Conservation (phyloP, 2,888 invertebrate species). For the Deilephila elpenor region DNA sequence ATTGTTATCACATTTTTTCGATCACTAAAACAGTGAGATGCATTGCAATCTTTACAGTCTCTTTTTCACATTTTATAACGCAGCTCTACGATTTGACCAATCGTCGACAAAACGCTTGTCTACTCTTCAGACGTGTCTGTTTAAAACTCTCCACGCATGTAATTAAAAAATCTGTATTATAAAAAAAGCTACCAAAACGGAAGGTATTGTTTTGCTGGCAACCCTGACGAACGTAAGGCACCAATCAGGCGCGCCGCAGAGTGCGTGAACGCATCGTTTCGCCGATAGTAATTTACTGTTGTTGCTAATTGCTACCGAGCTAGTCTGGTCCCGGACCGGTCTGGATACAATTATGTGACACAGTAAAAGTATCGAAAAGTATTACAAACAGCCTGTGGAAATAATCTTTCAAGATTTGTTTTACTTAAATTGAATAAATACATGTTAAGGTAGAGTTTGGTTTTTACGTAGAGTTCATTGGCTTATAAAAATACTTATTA, state of each 20-base stretch:
- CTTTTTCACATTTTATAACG: too few species aligned
- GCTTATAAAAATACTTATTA: too few species aligned
- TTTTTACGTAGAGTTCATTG: too few species aligned
- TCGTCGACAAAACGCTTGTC: too few species aligned
- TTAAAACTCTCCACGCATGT: background rate
- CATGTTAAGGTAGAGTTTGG: background rate
- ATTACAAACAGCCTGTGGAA: background rate
- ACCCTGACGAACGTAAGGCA: constrained; percentile 58
- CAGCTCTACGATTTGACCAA: too few species aligned
- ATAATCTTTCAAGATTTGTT: background rate
- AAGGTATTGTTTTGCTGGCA: constrained; percentile 35
- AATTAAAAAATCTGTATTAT: background rate
- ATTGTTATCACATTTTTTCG: too few species aligned
- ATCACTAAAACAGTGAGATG: too few species aligned
- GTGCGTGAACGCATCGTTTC: constrained; percentile 64
- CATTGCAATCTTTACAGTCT: too few species aligned
- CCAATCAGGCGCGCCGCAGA: constrained; percentile 61
- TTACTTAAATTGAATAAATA: too few species aligned
- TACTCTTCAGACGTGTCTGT: too few species aligned
- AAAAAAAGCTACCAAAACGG: background rate
- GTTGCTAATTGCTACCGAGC: constrained; percentile 63
- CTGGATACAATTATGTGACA: constrained; percentile 72
- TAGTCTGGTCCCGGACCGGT: constrained; percentile 62
- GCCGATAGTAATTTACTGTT: constrained; percentile 76
- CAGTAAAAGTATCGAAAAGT: constrained; percentile 67